Evolutionary conservation across 2,888 invertebrate genomes (phyloP).

Genomic region (Diadegma fenestrale): DNA sequence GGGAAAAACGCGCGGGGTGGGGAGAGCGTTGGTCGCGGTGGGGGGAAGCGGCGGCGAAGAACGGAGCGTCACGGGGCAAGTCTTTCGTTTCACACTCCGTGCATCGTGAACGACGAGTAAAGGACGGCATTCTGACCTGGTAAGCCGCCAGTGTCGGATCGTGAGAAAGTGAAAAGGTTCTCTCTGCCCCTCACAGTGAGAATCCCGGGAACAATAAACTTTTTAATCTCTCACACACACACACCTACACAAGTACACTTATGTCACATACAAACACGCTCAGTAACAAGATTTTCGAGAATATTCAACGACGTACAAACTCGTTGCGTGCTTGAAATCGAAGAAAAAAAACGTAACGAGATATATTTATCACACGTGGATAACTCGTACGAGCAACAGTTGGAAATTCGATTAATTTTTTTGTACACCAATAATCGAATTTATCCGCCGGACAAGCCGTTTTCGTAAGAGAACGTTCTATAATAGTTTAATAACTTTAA

Average conservation of each 20-base stretch:
- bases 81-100: constrained; percentile 23
- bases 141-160: constrained; percentile 83
- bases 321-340: background rate
- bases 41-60: constrained; percentile 34
- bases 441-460: background rate
- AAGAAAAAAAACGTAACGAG: background rate
- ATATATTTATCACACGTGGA: background rate
- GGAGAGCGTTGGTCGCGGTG: constrained; percentile 32
- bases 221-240: constrained; percentile 18
- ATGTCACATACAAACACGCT: constrained; percentile 4
- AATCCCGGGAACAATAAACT: constrained; percentile 45
- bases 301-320: constrained; percentile 13
- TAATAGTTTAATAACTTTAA: background rate
- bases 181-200: constrained; percentile 53
- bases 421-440: constrained; percentile 23
- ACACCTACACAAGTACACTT: constrained; percentile 14
- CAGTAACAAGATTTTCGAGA: constrained; percentile 10
- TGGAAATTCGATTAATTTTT: constrained; percentile 32
- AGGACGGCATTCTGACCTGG: constrained; percentile 83
- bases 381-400: background rate
- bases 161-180: constrained; percentile 72
- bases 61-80: constrained; percentile 25
- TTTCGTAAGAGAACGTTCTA: constrained; percentile 1
- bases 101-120: constrained; percentile 65
- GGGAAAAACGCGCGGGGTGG: background rate